These are phyloP conservation scores for Colinus virginianus DNA, from an alignment of 2,113 vertebrate genomes.

Conservation along the genomic window DNA sequence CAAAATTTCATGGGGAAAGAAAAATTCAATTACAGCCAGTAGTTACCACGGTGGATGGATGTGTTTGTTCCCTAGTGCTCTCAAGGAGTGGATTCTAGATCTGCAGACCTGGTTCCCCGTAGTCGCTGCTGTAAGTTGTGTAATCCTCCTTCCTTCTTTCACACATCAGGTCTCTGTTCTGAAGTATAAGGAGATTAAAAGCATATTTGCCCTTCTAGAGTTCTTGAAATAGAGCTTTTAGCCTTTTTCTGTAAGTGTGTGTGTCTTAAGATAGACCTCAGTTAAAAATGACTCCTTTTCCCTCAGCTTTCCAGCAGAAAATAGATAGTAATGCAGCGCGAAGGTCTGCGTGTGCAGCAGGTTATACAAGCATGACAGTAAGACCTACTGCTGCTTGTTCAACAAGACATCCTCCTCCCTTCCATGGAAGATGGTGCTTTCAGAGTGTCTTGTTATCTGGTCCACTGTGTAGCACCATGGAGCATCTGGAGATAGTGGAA, in stretches of 20 bases:
- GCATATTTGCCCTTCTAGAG: not conserved
- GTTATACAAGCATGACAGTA: not conserved
- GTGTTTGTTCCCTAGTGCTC: not conserved
- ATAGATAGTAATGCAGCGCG: not conserved
- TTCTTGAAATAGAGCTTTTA: not conserved
- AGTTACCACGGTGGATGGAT: not conserved
- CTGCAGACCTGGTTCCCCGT: not conserved
- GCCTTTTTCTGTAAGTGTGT: not conserved
- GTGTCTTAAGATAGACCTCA: not conserved
- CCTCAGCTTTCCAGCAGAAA: not conserved
- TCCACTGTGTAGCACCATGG: rapidly evolving
- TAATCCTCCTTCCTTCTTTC: not conserved
- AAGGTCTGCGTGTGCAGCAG: not conserved
- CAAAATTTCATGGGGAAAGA: not conserved
- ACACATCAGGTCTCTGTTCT: not conserved
- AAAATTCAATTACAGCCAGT: not conserved
- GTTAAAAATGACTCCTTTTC: not conserved
- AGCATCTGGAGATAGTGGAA: rapidly evolving
- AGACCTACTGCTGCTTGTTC: not conserved
- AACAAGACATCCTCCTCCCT: rapidly evolving
- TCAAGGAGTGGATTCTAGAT: not conserved
- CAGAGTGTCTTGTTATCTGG: not conserved
- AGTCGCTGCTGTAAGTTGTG: not conserved
- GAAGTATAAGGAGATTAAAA: not conserved
- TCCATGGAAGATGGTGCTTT: not conserved